Conservation (phyloP, 2,113 vertebrate genomes). For the Urocynchramus pylzowi region DNA sequence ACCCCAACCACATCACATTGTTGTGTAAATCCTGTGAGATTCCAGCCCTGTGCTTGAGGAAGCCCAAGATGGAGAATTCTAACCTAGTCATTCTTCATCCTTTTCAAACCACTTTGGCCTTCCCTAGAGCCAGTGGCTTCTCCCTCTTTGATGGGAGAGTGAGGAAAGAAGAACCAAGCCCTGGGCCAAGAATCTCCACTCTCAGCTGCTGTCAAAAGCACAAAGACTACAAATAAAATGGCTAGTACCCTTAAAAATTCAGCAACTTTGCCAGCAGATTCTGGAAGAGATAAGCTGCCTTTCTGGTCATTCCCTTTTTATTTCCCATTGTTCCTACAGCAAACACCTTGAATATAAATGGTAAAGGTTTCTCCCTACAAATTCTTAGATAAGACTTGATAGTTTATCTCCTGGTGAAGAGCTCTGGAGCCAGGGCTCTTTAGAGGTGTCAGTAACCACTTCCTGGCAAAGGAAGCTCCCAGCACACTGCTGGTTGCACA, state of each 20-base stretch:
- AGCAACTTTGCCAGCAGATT: not conserved
- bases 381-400: not conserved
- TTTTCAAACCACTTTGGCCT: not conserved
- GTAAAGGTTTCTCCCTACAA: not conserved
- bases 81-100: not conserved
- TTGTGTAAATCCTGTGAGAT: not conserved
- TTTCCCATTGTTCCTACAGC: not conserved
- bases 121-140: not conserved
- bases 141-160: not conserved
- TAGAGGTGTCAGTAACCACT: not conserved
- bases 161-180: not conserved
- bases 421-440: not conserved
- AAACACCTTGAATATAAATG: not conserved
- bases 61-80: not conserved
- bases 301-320: not conserved
- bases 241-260: not conserved
- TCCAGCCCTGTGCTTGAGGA: not conserved
- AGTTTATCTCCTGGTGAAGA: not conserved
- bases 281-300: not conserved
- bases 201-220: not conserved
- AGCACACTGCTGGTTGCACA: not conserved
- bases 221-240: not conserved
- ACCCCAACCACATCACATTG: not conserved
- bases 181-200: not conserved
- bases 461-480: not conserved